phyloP scores from a whole-genome alignment of 2,888 invertebrate species.

The Pollenia amentaria region DNA sequence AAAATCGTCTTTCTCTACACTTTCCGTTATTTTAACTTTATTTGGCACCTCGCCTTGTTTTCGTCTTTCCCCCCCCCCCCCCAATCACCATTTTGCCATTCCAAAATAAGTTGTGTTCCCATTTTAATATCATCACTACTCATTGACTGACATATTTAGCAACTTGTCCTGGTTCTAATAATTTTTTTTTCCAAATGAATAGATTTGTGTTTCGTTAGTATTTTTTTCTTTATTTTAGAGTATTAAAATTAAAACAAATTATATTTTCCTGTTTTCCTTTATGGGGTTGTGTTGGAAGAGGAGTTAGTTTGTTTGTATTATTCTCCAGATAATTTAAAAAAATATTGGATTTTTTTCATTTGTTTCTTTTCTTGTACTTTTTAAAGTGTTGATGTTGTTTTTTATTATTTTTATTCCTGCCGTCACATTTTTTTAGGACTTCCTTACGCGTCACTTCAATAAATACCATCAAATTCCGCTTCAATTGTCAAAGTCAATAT shows the following conservation, averaged over 20 bases:
- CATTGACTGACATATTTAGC: constrained; percentile 51
- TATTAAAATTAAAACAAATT: constrained; percentile 14
- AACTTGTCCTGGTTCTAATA: constrained; percentile 24
- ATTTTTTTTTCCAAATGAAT: constrained; percentile 42
- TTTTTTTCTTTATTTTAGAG: neutral
- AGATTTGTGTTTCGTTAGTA: constrained; percentile 12
- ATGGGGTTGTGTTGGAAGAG: neutral
- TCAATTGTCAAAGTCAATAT: constrained; percentile 70
- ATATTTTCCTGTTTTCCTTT: neutral
- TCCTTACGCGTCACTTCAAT: constrained; percentile 64
- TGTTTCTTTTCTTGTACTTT: neutral
- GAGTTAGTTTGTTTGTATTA: neutral
- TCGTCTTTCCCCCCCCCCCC: neutral
- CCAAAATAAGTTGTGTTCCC: neutral
- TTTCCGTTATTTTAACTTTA: constrained; percentile 4
- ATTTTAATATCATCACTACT: neutral
- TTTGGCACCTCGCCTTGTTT: constrained; percentile 17
- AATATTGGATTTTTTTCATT: neutral
- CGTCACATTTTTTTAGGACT: constrained; percentile 63
- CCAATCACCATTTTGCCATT: neutral
- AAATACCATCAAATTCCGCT: constrained; percentile 69
- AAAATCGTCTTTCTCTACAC: neutral
- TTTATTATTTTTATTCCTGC: constrained; percentile 30
- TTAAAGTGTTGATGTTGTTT: constrained; percentile 17
- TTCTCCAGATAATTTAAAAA: constrained; percentile 7